Conservation (phyloP, 2,113 vertebrate species). For the Aegotheles bennettii region DNA sequence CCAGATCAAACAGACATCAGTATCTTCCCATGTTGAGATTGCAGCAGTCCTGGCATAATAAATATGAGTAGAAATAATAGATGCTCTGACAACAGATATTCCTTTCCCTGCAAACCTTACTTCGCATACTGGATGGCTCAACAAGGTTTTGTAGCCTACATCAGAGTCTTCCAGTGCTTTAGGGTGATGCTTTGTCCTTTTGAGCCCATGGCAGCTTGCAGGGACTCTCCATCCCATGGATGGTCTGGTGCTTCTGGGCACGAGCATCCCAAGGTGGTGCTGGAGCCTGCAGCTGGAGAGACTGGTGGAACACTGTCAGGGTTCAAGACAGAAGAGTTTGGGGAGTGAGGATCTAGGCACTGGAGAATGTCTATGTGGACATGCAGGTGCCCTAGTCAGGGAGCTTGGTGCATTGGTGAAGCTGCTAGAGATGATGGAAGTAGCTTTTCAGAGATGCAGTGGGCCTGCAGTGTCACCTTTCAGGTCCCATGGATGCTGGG, state of each 20-base stretch:
- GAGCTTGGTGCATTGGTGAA: background rate
- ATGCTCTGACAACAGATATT: background rate
- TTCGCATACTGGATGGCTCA: background rate
- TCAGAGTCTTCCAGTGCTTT: background rate
- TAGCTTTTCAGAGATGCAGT: background rate
- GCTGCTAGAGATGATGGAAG: background rate
- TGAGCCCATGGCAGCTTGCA: fast-evolving
- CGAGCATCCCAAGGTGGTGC: background rate
- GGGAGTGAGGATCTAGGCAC: background rate
- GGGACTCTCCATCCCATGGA: background rate
- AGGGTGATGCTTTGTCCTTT: background rate
- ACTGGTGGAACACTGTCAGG: background rate
- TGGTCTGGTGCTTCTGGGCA: background rate
- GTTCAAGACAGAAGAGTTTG: background rate
- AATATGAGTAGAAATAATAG: slow-evolving; percentile 19
- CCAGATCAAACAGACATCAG: background rate
- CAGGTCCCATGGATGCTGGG: background rate
- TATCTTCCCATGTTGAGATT: slow-evolving; percentile 30
- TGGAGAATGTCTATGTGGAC: background rate
- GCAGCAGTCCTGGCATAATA: background rate
- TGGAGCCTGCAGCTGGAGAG: background rate
- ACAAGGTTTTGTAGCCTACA: background rate
- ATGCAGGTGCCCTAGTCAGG: background rate
- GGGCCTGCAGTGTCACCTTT: background rate
- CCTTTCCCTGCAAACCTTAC: background rate